Percentiles rank a stretch among this genome's conserved stretches.
These are phyloP conservation scores for Avahi laniger DNA, from an alignment of 2,797 vertebrate species.

Conservation along the genomic window DNA sequence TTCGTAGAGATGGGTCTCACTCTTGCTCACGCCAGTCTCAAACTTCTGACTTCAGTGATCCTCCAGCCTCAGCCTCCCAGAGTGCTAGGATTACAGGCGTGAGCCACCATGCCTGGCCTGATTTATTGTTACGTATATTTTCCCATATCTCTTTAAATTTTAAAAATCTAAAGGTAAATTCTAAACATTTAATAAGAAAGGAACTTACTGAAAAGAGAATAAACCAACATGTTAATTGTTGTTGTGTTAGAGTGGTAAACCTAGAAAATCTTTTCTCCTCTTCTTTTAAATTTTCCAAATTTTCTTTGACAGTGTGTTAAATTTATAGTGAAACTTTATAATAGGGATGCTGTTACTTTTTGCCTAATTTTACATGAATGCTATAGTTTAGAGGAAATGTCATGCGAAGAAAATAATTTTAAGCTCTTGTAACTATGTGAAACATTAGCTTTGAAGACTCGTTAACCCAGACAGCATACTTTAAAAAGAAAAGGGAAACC, in stretches of 20 bases:
- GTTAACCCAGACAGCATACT: neutral
- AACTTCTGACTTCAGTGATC: neutral
- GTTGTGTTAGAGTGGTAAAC: neutral
- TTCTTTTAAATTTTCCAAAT: neutral
- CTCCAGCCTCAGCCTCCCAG: neutral
- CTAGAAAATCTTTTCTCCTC: neutral
- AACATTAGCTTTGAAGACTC: neutral
- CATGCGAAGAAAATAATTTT: neutral
- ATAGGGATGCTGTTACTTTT: neutral
- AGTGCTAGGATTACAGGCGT: neutral
- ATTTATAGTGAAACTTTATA: neutral
- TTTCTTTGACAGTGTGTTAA: neutral
- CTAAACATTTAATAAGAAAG: neutral
- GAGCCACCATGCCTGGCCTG: neutral
- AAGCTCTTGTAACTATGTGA: neutral
- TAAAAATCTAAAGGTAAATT: neutral
- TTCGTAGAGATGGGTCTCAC: neutral
- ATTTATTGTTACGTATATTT: neutral
- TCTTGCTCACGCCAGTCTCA: neutral
- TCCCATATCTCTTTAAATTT: neutral
- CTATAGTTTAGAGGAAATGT: neutral
- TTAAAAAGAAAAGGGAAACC: neutral
- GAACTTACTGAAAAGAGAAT: neutral
- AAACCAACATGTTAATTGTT: neutral
- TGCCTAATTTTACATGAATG: neutral